These are phyloP conservation scores for Pollimyrus isidori DNA, from an alignment of 2,113 vertebrate genomes.

Conservation along the genomic window DNA sequence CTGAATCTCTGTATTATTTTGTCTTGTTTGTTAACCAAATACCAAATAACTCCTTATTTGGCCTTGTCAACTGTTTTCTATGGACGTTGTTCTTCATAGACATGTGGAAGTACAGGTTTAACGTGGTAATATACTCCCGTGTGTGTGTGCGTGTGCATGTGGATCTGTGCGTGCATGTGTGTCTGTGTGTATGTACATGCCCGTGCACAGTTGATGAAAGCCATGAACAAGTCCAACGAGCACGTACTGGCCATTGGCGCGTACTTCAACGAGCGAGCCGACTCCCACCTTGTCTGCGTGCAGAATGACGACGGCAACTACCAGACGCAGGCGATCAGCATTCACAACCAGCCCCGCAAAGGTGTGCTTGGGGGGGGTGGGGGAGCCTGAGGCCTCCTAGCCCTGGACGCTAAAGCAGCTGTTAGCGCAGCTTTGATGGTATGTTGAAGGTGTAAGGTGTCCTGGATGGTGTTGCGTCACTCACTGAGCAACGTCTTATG, in stretches of 20 bases:
- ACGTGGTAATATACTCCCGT: not conserved
- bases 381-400: not conserved
- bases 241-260: constrained; percentile 93
- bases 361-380: constrained; percentile 58
- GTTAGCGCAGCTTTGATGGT: not conserved
- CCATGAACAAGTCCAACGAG: constrained; percentile 98
- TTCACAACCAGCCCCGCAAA: constrained; percentile 92
- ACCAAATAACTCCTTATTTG: too few species aligned
- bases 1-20: not conserved
- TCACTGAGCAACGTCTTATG: not conserved
- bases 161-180: not conserved
- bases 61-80: not conserved
- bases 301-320: constrained; percentile 98
- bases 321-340: constrained; percentile 98
- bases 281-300: constrained; percentile 93
- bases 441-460: not conserved
- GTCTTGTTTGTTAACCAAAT: not conserved
- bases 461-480: not conserved
- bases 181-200: constrained; percentile 19
- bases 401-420: not conserved
- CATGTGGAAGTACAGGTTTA: not conserved
- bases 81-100: not conserved
- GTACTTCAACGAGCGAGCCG: constrained; percentile 89
- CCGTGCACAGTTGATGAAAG: constrained; percentile 89
- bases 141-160: not conserved